Percentiles rank a stretch among this genome's conserved stretches.
Evolutionary conservation across 2,113 vertebrate species (phyloP).

Genomic region (Strix uralensis): DNA sequence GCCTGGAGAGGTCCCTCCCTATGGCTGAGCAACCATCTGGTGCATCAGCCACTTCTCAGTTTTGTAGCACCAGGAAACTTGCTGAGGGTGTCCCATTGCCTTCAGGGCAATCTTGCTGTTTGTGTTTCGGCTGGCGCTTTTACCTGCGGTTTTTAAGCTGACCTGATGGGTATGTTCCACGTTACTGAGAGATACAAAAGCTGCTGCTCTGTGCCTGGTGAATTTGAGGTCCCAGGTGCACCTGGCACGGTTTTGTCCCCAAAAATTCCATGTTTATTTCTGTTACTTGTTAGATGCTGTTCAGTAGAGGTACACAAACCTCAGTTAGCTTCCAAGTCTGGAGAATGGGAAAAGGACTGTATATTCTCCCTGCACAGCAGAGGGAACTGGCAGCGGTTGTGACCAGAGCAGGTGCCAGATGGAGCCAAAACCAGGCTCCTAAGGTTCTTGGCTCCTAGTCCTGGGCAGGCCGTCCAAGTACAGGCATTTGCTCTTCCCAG

Average conservation of each 20-base stretch:
- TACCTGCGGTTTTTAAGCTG: neutral
- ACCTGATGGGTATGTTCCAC: neutral
- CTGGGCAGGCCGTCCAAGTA: neutral
- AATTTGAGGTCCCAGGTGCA: neutral
- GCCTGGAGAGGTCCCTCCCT: neutral
- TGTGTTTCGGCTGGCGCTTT: neutral
- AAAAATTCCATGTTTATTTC: fast-evolving
- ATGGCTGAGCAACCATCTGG: neutral
- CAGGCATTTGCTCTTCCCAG: neutral
- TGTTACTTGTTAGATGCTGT: neutral
- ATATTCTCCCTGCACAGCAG: neutral
- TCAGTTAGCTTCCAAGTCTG: neutral
- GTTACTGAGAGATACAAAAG: neutral
- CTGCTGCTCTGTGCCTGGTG: neutral
- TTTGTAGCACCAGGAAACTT: neutral
- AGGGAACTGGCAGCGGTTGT: neutral
- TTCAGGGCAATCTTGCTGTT: neutral
- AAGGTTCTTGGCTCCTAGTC: neutral
- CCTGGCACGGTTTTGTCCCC: neutral
- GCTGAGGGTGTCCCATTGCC: neutral
- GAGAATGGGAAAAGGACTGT: neutral
- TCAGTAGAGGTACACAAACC: neutral
- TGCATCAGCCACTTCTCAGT: neutral
- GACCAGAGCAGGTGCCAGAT: neutral
- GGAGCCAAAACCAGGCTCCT: neutral